A percentile compares a stretch with the other conserved stretches of the same genome.
Evolutionary conservation across 2,888 invertebrate genomes (phyloP).

Genomic region (Dione vanillae): DNA sequence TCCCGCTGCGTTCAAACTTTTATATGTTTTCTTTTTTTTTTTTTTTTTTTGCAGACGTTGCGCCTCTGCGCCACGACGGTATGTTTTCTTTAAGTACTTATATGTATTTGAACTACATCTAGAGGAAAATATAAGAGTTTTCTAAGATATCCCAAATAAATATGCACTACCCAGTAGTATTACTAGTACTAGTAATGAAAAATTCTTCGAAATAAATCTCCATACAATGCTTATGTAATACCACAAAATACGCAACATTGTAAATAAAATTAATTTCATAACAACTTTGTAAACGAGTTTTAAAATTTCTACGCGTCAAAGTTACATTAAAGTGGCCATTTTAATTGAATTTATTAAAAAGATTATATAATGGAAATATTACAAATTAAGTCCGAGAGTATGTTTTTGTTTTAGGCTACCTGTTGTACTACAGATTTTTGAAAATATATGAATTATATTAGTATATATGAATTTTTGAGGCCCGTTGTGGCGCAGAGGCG

Average conservation of each 20-base stretch:
- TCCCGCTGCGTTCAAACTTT: too few species aligned
- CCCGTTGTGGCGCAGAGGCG: too few species aligned
- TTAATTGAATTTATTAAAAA: conserved; percentile 34
- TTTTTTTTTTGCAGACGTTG: too few species aligned
- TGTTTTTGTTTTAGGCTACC: background rate
- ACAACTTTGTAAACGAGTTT: conserved; percentile 11
- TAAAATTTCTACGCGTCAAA: conserved; percentile 7
- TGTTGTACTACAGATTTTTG: background rate
- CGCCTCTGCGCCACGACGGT: too few species aligned
- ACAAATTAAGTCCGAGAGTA: background rate
- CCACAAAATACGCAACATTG: conserved; percentile 14
- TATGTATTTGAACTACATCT: too few species aligned
- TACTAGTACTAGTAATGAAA: background rate
- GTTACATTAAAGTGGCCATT: conserved; percentile 19
- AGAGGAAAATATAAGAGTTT: too few species aligned
- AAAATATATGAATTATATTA: too few species aligned
- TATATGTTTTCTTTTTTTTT: too few species aligned
- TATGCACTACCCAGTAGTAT: too few species aligned
- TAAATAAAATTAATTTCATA: conserved; percentile 10
- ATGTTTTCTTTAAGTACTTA: too few species aligned
- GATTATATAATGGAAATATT: conserved; percentile 26
- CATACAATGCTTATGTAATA: background rate
- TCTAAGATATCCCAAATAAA: too few species aligned
- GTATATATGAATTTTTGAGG: too few species aligned
- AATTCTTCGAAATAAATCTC: background rate